phyloP scores from a whole-genome alignment of 2,113 vertebrate species.

The human region DNA sequence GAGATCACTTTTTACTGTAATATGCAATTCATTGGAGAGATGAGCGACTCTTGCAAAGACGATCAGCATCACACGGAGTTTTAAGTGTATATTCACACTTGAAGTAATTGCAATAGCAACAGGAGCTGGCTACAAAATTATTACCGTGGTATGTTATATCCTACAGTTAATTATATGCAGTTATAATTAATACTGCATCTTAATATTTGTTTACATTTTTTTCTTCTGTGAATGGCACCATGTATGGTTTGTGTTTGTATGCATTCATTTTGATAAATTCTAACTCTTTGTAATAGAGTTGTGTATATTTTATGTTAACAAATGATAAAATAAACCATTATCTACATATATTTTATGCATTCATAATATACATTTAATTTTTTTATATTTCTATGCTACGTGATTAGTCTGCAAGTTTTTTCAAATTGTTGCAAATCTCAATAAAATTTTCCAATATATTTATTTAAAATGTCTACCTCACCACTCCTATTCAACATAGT shows the following conservation, averaged over 20 bases:
- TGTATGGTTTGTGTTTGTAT: background rate
- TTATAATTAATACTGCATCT: background rate
- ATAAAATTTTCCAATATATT: background rate
- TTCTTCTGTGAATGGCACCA: background rate
- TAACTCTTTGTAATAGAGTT: background rate
- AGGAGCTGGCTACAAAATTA: background rate
- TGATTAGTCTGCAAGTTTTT: background rate
- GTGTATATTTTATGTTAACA: background rate
- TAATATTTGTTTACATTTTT: background rate
- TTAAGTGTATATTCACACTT: too few species aligned
- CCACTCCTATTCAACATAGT: too few species aligned
- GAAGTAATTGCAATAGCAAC: too few species aligned
- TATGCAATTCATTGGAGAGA: too few species aligned
- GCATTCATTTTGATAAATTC: background rate
- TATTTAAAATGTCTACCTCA: background rate
- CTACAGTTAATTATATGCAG: background rate
- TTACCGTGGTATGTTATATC: background rate
- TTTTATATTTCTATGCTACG: background rate
- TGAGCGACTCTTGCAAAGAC: too few species aligned
- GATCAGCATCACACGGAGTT: too few species aligned
- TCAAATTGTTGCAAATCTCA: background rate
- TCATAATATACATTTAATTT: background rate
- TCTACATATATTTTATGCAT: background rate
- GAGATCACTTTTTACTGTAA: too few species aligned
- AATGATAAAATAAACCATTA: background rate